Conservation (phyloP, 2,888 invertebrate species). For the Yponomeuta evonymella region DNA sequence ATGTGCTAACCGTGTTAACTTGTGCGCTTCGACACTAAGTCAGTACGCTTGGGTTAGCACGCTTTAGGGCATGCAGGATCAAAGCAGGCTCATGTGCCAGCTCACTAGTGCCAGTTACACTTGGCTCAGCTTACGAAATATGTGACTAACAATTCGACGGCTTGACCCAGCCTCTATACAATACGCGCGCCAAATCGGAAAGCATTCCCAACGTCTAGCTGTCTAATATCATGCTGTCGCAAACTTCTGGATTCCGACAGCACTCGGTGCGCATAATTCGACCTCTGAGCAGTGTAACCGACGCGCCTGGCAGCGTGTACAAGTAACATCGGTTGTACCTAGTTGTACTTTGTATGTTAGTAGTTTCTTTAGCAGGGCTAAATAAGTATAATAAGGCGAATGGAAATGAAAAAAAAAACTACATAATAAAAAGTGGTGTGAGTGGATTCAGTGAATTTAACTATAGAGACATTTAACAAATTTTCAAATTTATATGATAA, state of each 20-base stretch:
- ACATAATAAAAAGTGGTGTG: constrained; percentile 58
- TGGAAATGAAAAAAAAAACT: constrained; percentile 33
- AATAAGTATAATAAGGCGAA: constrained; percentile 44
- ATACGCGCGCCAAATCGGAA: too few species aligned
- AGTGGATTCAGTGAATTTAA: constrained; percentile 67
- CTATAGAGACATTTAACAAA: constrained; percentile 74
- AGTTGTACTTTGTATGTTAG: constrained; percentile 54
- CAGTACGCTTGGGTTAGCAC: background rate
- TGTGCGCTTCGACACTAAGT: background rate
- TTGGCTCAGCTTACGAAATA: too few species aligned
- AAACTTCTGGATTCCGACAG: too few species aligned
- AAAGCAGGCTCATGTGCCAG: background rate
- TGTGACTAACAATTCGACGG: too few species aligned
- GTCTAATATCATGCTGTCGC: too few species aligned
- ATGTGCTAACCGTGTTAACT: background rate
- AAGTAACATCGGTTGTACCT: constrained; percentile 56
- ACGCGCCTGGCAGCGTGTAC: constrained; percentile 34
- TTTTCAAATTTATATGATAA: constrained; percentile 72
- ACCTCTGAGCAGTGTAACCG: too few species aligned
- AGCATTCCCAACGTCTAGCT: too few species aligned
- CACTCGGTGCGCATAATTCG: too few species aligned
- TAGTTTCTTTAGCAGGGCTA: constrained; percentile 59
- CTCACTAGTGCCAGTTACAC: background rate
- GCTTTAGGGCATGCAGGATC: background rate
- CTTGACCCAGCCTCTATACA: too few species aligned